A percentile compares a stretch with the other conserved stretches of the same genome.
Conservation (phyloP, 2,888 invertebrate genomes). For the Phlogophora meticulosa region DNA sequence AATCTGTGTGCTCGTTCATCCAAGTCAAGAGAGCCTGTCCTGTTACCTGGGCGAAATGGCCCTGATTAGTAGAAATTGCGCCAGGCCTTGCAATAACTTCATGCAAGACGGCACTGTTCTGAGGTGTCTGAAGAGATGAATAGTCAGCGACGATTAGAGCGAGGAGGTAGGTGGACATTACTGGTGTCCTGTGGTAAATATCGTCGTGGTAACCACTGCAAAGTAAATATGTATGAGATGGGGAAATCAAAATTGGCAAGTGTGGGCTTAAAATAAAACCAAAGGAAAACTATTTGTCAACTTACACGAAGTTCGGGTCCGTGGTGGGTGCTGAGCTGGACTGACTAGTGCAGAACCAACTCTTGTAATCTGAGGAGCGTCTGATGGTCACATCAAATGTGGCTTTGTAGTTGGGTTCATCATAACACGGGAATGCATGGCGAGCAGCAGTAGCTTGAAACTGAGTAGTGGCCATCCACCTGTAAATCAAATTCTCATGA, state of each 20-base stretch:
- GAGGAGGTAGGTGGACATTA: conserved; percentile 93
- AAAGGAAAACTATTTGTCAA: not conserved
- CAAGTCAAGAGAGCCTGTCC: conserved; percentile 84
- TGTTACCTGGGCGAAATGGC: conserved; percentile 81
- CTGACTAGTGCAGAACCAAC: conserved; percentile 91
- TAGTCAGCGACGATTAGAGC: conserved; percentile 93
- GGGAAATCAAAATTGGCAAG: not conserved
- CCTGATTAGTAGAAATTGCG: conserved; percentile 80
- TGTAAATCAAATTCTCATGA: conserved; percentile 66
- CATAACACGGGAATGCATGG: conserved; percentile 95
- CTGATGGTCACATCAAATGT: conserved; percentile 93
- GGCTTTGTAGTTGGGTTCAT: conserved; percentile 96
- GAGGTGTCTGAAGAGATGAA: conserved; percentile 60
- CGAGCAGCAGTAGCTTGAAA: conserved; percentile 93
- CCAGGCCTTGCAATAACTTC: conserved; percentile 87
- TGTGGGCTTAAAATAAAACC: not conserved
- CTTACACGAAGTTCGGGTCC: not conserved
- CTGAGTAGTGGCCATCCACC: conserved; percentile 93
- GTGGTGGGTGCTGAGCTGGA: rapidly evolving
- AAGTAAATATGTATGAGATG: conserved; percentile 20
- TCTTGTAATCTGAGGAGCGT: conserved; percentile 86
- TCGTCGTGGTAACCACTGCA: conserved; percentile 80
- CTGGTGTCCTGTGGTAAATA: conserved; percentile 82
- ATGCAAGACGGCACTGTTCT: conserved; percentile 66
- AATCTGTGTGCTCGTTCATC: conserved; percentile 91